Percentiles rank a stretch among this genome's conserved stretches.
Evolutionary conservation across 1,140 invertebrate genomes (phyloP).

Genomic region (Drosophila novamexicana): DNA sequence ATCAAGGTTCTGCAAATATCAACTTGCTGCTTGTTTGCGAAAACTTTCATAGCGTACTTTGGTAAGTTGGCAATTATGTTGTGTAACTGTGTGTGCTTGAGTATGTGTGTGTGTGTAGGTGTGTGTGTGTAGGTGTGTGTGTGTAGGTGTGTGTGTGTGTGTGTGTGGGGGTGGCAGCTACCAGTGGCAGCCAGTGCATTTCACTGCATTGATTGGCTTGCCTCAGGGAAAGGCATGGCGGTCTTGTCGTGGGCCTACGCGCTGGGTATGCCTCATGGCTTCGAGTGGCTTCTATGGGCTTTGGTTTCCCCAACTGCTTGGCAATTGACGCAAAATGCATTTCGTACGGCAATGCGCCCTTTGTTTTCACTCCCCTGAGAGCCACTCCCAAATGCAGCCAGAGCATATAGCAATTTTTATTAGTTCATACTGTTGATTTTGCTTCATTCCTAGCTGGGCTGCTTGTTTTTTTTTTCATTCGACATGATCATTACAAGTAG

Average conservation of each 20-base stretch:
- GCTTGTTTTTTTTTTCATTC: background rate
- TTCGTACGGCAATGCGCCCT: constrained; percentile 14
- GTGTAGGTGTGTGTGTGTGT: background rate
- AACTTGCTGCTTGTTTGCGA: constrained; percentile 66
- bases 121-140: background rate
- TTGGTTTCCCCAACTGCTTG: background rate
- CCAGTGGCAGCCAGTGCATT: constrained; percentile 32
- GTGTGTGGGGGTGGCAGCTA: background rate
- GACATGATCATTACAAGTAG: constrained; percentile 17
- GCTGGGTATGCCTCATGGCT: constrained; percentile 8
- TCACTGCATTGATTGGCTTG: constrained; percentile 26
- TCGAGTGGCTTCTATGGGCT: background rate
- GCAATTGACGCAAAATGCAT: constrained; percentile 15
- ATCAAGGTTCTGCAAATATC: constrained; percentile 70
- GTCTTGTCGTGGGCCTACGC: constrained; percentile 29
- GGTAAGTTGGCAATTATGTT: constrained; percentile 34
- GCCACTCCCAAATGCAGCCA: background rate
- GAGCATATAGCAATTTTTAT: constrained; percentile 5
- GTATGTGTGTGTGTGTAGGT: constrained; percentile 6
- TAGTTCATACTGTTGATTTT: constrained; percentile 18
- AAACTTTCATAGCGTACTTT: constrained; percentile 63
- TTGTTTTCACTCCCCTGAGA: constrained; percentile 11
- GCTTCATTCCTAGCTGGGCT: background rate
- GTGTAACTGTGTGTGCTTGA: constrained; percentile 11
- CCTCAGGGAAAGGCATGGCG: background rate